Evolutionary conservation across 2,888 invertebrate genomes (phyloP), one percentile per base, ranked within the genome.

Genomic region (Chrysotoxum bicinctum): DNA sequence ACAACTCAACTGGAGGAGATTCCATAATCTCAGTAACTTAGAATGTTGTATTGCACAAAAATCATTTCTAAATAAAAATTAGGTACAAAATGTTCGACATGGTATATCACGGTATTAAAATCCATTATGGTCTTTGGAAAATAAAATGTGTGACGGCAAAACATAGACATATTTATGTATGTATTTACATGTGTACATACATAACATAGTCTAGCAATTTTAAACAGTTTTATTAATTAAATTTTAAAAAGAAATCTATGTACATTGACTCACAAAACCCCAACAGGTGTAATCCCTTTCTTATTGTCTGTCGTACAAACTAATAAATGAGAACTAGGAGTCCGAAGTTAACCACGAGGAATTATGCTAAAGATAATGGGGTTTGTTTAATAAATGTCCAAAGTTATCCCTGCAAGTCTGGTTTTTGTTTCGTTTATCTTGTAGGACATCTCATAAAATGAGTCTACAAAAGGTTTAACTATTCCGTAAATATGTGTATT

Each of bases 401-500:
- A 83, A 83, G 68, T 82, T 82, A 66, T 21, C 56, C 79, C 50
- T 60, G 52, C 7, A 50, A 62, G 79, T 70, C 75, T 58, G 19
- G 4, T 32, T 35, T 56, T 35, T 56, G 16, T 70, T 84, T 72
- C 75, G 79, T 66, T 84, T 79, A 79, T 79, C 75, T 79, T 84
- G 84, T 84, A 70, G 84, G 84, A 84, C 84, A 79, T 75, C 84
- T 75, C 79, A 70, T 84, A 58, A 84, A 84, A 79, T 75, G 75
- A 79, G 70, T 79, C 26, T 75, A 79, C 74, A 84, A 75, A 66
- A 79, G 58, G 74, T 79, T 79, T 75, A 52, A 52, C 50, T 72
- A 64, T 52, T 48, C 56, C 23, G 8, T 14, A 14, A 23, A 50
- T 48, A 50, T 50, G 35, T 50, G 14, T 50, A 10, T 60, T 68